Evolutionary conservation across 1,140 invertebrate genomes (phyloP), one percentile per base, ranked within the genome.

Genomic region (Pissodes strobi): DNA sequence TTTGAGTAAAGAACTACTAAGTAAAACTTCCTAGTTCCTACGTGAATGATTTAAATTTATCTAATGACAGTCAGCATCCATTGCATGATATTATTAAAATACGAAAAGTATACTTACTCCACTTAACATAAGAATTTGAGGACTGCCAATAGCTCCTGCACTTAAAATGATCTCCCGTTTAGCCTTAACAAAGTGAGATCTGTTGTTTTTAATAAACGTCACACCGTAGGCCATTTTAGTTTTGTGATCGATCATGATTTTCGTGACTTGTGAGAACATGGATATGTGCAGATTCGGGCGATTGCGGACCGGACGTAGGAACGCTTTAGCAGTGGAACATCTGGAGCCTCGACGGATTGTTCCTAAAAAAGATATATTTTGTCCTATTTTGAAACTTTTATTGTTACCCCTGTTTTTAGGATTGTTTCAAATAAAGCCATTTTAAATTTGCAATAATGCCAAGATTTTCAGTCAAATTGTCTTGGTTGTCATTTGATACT

Each of bases 291-390:
- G 79, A 73, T 97, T 97, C 12, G 79, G 76, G 15, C 94, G 82
- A 27, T 88, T 83, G 10, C 90, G 81, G 0, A 93, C 86, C 0
- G 94, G 93, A 51, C 90, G 80, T 0, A 97, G 79, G 73, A 95
- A 97, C 0, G 91, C 94, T 76, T 93, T 93, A 0, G 93, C 87
- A 0, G 94, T 94, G 46, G 90, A 94, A 78, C 94, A 97, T 30
- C 95, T 82, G 8, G 87, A 88, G 0, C 94, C 94, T 51, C 93
- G 84, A 27, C 93, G 79, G 13, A 95, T 90, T 0, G 94, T 96
- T 27, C 84, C 67, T 69, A n/a, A 48, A 51, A 53, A 18, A 30
- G 17, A 9, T 13, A 37, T 18, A 17, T 18, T 6, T 88, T n/a
- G n/a, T n/a, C n/a, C n/a, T n/a, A n/a, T n/a, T n/a, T n/a, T n/a